Conservation (phyloP, 2,113 vertebrate species). For the Peromyscus maniculatus region DNA sequence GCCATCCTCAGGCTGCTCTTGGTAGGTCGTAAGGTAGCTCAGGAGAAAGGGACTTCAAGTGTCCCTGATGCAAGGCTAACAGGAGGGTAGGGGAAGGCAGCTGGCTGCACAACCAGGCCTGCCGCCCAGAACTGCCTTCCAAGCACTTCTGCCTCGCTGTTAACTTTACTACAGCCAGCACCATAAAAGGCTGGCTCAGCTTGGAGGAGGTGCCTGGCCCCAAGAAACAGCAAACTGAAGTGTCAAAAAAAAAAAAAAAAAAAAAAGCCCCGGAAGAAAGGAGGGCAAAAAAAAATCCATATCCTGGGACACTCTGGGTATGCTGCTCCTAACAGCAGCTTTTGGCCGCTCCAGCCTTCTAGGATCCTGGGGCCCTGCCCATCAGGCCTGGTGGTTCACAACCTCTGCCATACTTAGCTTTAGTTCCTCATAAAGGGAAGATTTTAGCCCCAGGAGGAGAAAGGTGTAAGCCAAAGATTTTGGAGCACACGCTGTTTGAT, state of each 20-base stretch:
- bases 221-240: conserved; percentile 67
- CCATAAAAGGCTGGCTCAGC: conserved; percentile 70
- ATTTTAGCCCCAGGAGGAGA: background rate
- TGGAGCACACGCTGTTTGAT: background rate
- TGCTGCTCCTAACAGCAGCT: background rate
- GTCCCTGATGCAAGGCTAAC: background rate
- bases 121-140: conserved; percentile 29
- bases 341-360: conserved; percentile 50
- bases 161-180: conserved; percentile 64
- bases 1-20: background rate
- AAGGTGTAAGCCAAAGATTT: background rate
- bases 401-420: background rate
- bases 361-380: conserved; percentile 14
- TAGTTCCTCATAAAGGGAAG: background rate
- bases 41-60: background rate
- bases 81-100: background rate
- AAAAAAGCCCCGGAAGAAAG: conserved; percentile 71
- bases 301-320: background rate
- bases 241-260: conserved; percentile 82
- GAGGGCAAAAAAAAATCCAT: background rate
- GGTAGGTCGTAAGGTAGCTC: background rate
- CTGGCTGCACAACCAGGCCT: conserved; percentile 13
- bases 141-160: conserved; percentile 45
- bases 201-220: conserved; percentile 73
- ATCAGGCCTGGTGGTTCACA: background rate